Conservation (phyloP, 2,113 vertebrate genomes). For the Rhinoderma darwinii region DNA sequence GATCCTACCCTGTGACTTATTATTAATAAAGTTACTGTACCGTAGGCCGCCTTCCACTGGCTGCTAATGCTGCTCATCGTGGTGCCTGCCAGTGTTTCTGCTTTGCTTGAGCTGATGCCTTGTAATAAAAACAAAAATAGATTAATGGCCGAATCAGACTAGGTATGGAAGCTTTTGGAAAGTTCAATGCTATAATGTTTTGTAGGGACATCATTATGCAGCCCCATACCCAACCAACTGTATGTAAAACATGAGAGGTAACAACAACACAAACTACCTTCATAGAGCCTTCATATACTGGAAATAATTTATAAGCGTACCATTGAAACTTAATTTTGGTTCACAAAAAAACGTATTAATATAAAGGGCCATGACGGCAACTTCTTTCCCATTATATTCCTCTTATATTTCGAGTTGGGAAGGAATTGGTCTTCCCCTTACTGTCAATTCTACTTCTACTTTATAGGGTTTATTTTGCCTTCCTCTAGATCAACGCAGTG, state of each 20-base stretch:
- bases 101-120: slow-evolving; percentile 71
- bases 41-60: slow-evolving; percentile 69
- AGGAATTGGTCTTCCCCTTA: too few relatives aligned
- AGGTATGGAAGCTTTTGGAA: background rate
- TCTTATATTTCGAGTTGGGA: too few relatives aligned
- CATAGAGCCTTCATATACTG: background rate
- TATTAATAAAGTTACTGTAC: slow-evolving; percentile 72
- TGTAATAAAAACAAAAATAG: slow-evolving; percentile 65
- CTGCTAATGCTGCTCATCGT: slow-evolving; percentile 61
- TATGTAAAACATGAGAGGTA: background rate
- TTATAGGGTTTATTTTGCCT: too few relatives aligned
- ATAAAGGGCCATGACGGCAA: too few relatives aligned
- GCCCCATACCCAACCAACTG: background rate
- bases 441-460: too few relatives aligned
- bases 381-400: too few relatives aligned
- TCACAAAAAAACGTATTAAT: background rate
- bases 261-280: background rate
- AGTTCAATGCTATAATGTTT: background rate
- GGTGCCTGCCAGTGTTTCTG: slow-evolving; percentile 70
- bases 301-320: background rate
- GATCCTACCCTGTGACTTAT: slow-evolving; percentile 64
- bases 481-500: too few relatives aligned
- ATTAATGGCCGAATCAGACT: slow-evolving; percentile 15
- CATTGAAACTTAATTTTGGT: background rate
- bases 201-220: background rate